Conservation (phyloP, 2,888 invertebrate genomes). For the Lottia gigantea region DNA sequence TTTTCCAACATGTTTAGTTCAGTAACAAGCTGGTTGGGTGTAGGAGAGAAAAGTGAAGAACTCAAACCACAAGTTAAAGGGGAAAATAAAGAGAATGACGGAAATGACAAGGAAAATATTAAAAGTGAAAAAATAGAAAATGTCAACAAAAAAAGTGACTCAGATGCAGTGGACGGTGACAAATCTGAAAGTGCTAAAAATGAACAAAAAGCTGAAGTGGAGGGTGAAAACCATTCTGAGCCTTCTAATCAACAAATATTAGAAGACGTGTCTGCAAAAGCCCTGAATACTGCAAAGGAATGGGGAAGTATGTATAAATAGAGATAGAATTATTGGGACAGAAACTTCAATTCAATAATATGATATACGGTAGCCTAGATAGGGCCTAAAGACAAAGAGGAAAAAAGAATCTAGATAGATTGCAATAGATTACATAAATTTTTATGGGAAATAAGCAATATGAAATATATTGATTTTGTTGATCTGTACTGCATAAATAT, state of each 20-base stretch:
- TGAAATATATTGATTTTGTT: not conserved
- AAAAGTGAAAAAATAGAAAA: slow-evolving; percentile 35
- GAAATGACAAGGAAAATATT: slow-evolving; percentile 19
- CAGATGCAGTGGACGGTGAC: slow-evolving; percentile 24
- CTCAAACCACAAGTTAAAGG: slow-evolving; percentile 32
- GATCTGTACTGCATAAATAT: too few relatives aligned
- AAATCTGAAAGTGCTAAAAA: not conserved
- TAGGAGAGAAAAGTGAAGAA: slow-evolving; percentile 44
- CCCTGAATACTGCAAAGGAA: slow-evolving; percentile 63
- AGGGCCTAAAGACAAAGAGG: not conserved
- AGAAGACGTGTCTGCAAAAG: slow-evolving; percentile 64
- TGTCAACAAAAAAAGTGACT: slow-evolving; percentile 25
- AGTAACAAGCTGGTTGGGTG: slow-evolving; percentile 58
- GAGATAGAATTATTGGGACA: too few relatives aligned
- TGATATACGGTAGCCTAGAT: too few relatives aligned
- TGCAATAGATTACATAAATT: not conserved
- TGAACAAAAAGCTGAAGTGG: slow-evolving; percentile 31
- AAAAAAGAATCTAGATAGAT: not conserved
- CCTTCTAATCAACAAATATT: slow-evolving; percentile 50
- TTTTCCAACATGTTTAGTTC: slow-evolving; percentile 49
- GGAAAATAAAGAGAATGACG: slow-evolving; percentile 39
- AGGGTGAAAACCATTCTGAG: slow-evolving; percentile 39
- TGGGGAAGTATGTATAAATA: slow-evolving; percentile 67
- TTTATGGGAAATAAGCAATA: not conserved
- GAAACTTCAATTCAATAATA: too few relatives aligned